phyloP scores from a whole-genome alignment of 2,113 vertebrate genomes.

The Axis porcinus region DNA sequence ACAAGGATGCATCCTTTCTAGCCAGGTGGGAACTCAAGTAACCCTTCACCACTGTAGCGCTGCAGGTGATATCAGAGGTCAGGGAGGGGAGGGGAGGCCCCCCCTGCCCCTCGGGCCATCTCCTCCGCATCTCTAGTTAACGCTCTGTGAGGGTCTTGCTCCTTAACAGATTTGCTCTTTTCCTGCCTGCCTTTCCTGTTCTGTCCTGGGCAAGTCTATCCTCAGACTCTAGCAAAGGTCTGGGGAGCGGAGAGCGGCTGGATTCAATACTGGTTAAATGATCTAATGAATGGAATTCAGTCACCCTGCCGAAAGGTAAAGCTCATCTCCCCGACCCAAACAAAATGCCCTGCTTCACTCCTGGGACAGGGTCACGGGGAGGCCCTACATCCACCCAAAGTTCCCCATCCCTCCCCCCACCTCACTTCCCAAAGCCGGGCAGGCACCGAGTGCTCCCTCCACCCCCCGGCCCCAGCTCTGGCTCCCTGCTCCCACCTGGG shows the following conservation, averaged over 20 bases:
- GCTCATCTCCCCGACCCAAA: neutral
- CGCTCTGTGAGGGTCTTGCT: fast-evolving
- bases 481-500: neutral
- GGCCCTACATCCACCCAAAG: neutral
- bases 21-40: neutral
- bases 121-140: fast-evolving
- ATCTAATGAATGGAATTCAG: neutral
- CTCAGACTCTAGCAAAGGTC: neutral
- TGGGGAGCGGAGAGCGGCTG: neutral
- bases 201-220: neutral
- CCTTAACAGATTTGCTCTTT: fast-evolving
- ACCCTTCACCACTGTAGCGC: neutral
- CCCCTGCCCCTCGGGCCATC: too few relatives aligned
- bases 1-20: neutral
- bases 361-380: too few relatives aligned
- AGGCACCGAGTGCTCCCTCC: neutral
- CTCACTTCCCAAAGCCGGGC: neutral
- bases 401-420: neutral
- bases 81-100: neutral
- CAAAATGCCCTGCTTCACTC: neutral
- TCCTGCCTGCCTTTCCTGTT: neutral
- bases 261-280: neutral
- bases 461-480: neutral
- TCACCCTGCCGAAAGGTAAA: neutral
- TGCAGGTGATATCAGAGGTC: fast-evolving